A percentile compares a stretch with the other conserved stretches of the same genome.
Conservation (phyloP, 2,113 vertebrate genomes). For the Paracanthobrama guichenoti region DNA sequence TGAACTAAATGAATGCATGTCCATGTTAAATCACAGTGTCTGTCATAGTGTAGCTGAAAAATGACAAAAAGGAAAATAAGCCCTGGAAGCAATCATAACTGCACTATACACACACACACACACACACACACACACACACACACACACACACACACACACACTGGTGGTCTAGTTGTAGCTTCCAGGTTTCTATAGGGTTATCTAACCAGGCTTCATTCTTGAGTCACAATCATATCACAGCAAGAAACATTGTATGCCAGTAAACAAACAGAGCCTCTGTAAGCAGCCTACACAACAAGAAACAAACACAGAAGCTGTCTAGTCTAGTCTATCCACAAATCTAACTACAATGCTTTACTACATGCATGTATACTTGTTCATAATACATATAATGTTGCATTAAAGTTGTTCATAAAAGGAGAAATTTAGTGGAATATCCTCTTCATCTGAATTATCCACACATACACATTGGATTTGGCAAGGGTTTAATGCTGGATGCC, state of each 20-base stretch:
- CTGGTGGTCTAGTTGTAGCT: not conserved
- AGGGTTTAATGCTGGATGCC: too few relatives aligned
- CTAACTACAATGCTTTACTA: not conserved
- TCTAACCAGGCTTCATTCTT: not conserved
- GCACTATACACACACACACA: not conserved
- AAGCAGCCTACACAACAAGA: not conserved
- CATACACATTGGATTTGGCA: too few relatives aligned
- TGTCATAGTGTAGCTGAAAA: not conserved
- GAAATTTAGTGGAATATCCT: not conserved
- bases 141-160: not conserved
- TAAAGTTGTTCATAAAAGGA: too few relatives aligned
- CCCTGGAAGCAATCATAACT: not conserved
- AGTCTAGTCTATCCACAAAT: not conserved
- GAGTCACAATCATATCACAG: not conserved
- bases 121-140: not conserved
- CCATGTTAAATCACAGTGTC: not conserved
- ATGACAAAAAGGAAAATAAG: conserved; percentile 8
- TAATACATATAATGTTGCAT: too few relatives aligned
- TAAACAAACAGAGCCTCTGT: conserved; percentile 34
- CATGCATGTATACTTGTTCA: too few relatives aligned
- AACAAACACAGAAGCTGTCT: conserved; percentile 10
- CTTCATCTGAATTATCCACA: not conserved
- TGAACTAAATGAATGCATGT: conserved; percentile 18
- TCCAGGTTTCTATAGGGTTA: not conserved
- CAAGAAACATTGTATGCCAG: not conserved